A percentile compares a stretch with the other conserved stretches of the same genome.
phyloP scores from a whole-genome alignment of 2,888 invertebrate species.

The Drosophila eohydei region DNA sequence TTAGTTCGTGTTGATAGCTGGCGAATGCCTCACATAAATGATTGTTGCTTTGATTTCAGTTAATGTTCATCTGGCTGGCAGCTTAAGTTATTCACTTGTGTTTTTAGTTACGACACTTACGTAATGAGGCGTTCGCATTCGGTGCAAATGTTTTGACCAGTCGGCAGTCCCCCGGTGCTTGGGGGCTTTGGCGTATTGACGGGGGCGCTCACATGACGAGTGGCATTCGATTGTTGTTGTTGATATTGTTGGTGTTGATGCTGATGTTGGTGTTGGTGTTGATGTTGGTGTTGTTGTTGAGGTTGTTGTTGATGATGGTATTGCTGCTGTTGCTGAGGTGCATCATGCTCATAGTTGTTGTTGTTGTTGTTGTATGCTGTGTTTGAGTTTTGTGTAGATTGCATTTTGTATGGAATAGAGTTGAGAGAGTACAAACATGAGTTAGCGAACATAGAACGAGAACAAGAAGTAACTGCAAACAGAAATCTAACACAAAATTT shows the following conservation, averaged over 20 bases:
- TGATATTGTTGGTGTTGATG: slow-evolving; percentile 68
- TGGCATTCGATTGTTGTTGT: slow-evolving; percentile 74
- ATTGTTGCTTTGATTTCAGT: not conserved
- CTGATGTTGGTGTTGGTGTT: slow-evolving; percentile 63
- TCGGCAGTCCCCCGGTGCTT: slow-evolving; percentile 90
- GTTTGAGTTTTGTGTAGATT: slow-evolving; percentile 33
- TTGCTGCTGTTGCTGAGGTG: slow-evolving; percentile 65
- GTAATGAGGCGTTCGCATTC: slow-evolving; percentile 98
- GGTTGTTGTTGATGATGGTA: slow-evolving; percentile 59
- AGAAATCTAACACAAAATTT: slow-evolving; percentile 1
- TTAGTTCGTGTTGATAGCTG: too few species aligned
- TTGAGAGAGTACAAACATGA: slow-evolving; percentile 61
- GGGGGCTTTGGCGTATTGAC: slow-evolving; percentile 88
- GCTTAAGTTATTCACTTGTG: not conserved
- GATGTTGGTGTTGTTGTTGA: slow-evolving; percentile 60
- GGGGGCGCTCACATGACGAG: slow-evolving; percentile 91
- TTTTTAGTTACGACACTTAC: slow-evolving; percentile 89
- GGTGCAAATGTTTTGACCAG: slow-evolving; percentile 97
- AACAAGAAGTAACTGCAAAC: slow-evolving; percentile 24
- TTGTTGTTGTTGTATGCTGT: slow-evolving; percentile 60
- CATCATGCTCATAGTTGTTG: slow-evolving; percentile 71
- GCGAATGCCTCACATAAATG: too few species aligned
- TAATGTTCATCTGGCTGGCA: not conserved
- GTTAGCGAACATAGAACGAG: slow-evolving; percentile 52
- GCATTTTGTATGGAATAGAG: slow-evolving; percentile 53